A percentile compares a stretch with the other conserved stretches of the same genome.
These are phyloP conservation scores for Reticulitermes speratus DNA, from an alignment of 1,140 invertebrate species.

Conservation along the genomic window DNA sequence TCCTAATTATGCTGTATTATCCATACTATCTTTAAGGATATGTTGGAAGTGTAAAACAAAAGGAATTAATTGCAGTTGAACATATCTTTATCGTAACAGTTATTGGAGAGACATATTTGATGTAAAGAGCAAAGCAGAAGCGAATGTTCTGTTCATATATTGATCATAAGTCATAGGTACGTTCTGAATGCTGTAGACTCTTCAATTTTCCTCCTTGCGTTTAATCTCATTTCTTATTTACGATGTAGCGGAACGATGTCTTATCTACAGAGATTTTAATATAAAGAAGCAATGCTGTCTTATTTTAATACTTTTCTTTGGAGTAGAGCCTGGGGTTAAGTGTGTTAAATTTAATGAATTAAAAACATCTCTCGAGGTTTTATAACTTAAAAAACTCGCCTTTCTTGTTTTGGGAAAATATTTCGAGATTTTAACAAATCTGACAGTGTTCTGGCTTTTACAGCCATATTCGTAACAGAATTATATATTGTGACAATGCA, in stretches of 20 bases:
- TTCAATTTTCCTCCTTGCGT: not conserved
- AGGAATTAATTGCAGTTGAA: no score
- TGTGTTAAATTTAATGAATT: conserved; percentile 1
- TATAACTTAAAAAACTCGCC: not conserved
- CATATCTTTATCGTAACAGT: no score
- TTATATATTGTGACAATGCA: no score
- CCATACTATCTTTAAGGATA: no score
- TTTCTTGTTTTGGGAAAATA: no score
- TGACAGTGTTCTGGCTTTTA: no score
- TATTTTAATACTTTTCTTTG: not conserved
- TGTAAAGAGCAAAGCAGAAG: not conserved
- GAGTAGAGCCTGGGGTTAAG: not conserved
- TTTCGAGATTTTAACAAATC: no score
- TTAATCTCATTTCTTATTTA: not conserved
- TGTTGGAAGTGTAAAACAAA: no score
- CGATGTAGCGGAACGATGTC: not conserved
- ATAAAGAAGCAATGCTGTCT: not conserved
- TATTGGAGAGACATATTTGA: not conserved
- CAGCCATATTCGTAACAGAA: no score
- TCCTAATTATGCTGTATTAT: no score
- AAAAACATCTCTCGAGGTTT: not conserved
- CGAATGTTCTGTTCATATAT: not conserved
- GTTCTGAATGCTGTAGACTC: no score
- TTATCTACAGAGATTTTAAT: not conserved
- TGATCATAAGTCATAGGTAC: no score